Evolutionary conservation across 2,797 vertebrate genomes (phyloP), one percentile per base, ranked within the genome.

Genomic region (Lutjanus argentimaculatus): DNA sequence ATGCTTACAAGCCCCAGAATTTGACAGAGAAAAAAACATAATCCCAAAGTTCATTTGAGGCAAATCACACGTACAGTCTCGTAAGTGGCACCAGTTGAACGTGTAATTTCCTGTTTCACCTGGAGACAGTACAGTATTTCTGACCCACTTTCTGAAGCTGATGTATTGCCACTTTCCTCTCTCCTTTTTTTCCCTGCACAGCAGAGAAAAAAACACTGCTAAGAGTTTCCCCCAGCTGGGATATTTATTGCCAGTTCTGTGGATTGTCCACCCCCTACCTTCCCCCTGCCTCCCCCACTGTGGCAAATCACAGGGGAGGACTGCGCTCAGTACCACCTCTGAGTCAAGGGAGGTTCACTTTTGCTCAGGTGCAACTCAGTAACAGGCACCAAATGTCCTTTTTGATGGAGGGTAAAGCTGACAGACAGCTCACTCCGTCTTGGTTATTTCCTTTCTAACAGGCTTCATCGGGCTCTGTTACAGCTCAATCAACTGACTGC

Each of bases 251-350:
- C 89, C 88, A 90, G 85, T 91, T 92, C 86, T 89, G 82, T 84
- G 82, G 82, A 91, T 91, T 90, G 90, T 89, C 87, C 87, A 80
- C 73, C 78, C 61, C 73, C 71, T 75, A 30, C 82, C 80, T 71
- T 51, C 16, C 69, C 57, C 51, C 65, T 55, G 10, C 79, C 67
- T 72, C 83, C 79, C 86, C 83, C 76, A 80, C 91, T 84, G 93
- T 79, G 88, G 88, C 84, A 93, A 95, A 94, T 95, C 93, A 91
- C 90, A 91, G 88, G 91, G 91, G 92, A 94, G 88, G 87, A 92
- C 78, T 17, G 85, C 22, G 45, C 85, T 88, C 84, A 85, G 85
- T 82, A 85, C 88, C 87, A 86, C 85, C 86, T 89, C 89, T 86
- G 84, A 91, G 88, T 84, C 40, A 4, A 85, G 79, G 83, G 87